phyloP scores from a whole-genome alignment of 2,888 invertebrate species.

The Trileptium ribeirensis region DNA sequence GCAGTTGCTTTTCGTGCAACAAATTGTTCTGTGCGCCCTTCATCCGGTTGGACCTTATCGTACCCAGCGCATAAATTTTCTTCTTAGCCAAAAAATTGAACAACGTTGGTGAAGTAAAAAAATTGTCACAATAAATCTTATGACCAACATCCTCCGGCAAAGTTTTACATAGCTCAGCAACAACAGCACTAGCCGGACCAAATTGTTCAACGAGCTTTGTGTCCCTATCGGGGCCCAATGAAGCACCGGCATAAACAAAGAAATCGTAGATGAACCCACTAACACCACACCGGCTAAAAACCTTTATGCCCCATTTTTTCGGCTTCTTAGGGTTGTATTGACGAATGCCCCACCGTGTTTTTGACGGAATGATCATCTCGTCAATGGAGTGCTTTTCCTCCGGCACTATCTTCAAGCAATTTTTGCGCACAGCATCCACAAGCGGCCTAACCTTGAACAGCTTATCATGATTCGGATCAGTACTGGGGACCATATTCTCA shows the following conservation, averaged over 20 bases:
- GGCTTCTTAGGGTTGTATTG: slow-evolving; percentile 13
- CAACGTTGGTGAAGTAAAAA: not conserved
- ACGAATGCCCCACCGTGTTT: slow-evolving; percentile 23
- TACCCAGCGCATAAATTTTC: not conserved
- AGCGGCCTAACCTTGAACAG: not conserved
- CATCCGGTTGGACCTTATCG: not conserved
- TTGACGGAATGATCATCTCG: slow-evolving; percentile 30
- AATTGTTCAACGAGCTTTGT: too few relatives aligned
- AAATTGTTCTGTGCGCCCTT: not conserved
- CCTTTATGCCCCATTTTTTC: slow-evolving; percentile 15
- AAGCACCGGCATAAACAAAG: not conserved
- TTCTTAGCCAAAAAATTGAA: not conserved
- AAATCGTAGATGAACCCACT: slow-evolving; percentile 15
- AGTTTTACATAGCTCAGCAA: too few relatives aligned
- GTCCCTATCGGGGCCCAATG: too few relatives aligned
- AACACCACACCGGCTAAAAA: slow-evolving; percentile 4
- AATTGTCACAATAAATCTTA: not conserved
- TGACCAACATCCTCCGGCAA: not conserved
- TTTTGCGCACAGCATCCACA: not conserved
- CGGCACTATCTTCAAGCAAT: not conserved
- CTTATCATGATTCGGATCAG: not conserved
- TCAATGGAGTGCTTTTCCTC: not conserved
- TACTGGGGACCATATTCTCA: not conserved
- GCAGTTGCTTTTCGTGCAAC: not conserved
- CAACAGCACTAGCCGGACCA: too few relatives aligned